These are phyloP conservation scores for Dastarcus helophoroides DNA, from an alignment of 2,888 invertebrate species.

Conservation along the genomic window DNA sequence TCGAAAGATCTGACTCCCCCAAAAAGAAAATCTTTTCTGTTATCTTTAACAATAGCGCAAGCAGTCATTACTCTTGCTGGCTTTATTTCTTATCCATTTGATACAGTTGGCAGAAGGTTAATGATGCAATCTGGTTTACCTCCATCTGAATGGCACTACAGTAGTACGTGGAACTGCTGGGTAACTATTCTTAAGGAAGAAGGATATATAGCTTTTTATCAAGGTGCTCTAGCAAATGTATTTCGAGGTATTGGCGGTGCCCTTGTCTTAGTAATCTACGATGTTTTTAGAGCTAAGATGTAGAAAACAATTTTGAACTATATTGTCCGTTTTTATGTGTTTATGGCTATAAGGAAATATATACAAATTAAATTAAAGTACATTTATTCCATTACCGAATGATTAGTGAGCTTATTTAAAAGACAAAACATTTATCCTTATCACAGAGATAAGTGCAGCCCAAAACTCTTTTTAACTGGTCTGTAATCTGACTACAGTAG, in stretches of 20 bases:
- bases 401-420: too few species aligned
- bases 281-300: constrained; percentile 26
- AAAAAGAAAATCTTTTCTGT: constrained; percentile 44
- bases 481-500: too few species aligned
- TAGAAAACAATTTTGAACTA: too few species aligned
- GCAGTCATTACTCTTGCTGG: constrained; percentile 62
- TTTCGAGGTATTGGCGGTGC: constrained; percentile 51
- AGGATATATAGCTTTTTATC: constrained; percentile 56
- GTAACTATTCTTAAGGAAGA: constrained; percentile 48
- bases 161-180: constrained; percentile 59
- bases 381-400: too few species aligned
- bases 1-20: constrained; percentile 46
- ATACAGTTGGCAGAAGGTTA: constrained; percentile 57
- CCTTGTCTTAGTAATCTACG: constrained; percentile 56
- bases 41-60: constrained; percentile 48
- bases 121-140: constrained; percentile 67
- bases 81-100: constrained; percentile 63
- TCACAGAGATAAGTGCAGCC: too few species aligned
- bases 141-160: constrained; percentile 50
- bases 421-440: too few species aligned
- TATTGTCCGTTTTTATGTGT: too few species aligned
- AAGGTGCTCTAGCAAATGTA: constrained; percentile 52
- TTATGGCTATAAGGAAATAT: too few species aligned
- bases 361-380: too few species aligned
- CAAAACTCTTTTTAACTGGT: too few species aligned